These are phyloP conservation scores for Brachyopa scutellaris DNA, from an alignment of 2,888 invertebrate species.

Conservation along the genomic window DNA sequence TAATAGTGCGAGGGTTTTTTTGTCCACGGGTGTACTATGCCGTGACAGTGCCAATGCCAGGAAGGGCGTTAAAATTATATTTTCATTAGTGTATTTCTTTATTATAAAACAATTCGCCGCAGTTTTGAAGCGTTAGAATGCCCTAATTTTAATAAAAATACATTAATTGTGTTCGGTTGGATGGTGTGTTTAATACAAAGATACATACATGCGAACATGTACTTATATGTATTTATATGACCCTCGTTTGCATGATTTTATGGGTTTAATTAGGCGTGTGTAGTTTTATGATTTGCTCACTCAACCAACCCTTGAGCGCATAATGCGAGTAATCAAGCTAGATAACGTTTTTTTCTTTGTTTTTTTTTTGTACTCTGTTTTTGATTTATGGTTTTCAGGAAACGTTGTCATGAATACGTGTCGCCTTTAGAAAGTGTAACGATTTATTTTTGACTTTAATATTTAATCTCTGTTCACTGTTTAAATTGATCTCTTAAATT, in stretches of 20 bases:
- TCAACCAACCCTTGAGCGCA: conserved; percentile 17
- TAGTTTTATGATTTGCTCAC: conserved; percentile 2
- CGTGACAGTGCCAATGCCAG: not conserved
- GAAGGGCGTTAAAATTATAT: conserved; percentile 49
- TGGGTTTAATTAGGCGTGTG: conserved; percentile 10
- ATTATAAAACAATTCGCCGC: conserved; percentile 24
- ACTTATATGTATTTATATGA: no score
- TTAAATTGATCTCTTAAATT: not conserved
- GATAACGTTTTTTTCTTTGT: not conserved
- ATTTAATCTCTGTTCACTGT: no score
- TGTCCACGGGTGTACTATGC: no score
- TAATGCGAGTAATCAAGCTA: conserved; percentile 7
- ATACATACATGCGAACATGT: no score
- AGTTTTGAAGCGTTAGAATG: conserved; percentile 21
- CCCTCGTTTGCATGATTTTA: not conserved
- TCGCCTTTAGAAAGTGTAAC: conserved; percentile 22
- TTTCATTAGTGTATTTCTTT: no score
- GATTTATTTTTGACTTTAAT: no score
- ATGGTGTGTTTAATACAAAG: no score
- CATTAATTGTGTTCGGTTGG: conserved; percentile 22
- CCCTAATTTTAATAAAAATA: conserved; percentile 30
- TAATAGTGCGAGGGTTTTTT: no score
- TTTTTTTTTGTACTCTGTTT: no score
- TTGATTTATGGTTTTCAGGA: not conserved
- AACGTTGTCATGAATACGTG: not conserved